Percentiles rank a stretch among this genome's conserved stretches.
Evolutionary conservation across 2,113 vertebrate genomes (phyloP).

Genomic region (Thunnus maccoyii): DNA sequence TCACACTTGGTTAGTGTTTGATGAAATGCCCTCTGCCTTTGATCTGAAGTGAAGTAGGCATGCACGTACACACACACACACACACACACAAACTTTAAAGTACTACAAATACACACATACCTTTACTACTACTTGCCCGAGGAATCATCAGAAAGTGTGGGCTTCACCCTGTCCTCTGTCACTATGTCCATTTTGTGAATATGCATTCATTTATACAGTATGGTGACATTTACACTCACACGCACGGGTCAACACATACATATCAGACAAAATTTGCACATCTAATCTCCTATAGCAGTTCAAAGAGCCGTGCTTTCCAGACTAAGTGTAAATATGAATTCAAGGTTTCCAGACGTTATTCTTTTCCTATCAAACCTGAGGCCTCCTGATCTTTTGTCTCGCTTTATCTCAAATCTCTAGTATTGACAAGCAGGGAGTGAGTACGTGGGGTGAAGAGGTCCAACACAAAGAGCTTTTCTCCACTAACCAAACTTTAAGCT

Average conservation of each 20-base stretch:
- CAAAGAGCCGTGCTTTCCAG: conserved; percentile 53
- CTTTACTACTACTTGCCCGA: conserved; percentile 1
- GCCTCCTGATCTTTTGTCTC: conserved; percentile 64
- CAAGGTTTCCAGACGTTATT: conserved; percentile 59
- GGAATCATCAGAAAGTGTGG: conserved; percentile 23
- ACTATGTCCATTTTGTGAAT: neutral
- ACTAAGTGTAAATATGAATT: conserved; percentile 59
- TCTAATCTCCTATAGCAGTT: conserved; percentile 59
- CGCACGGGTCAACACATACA: conserved; percentile 22
- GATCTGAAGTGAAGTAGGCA: conserved; percentile 54
- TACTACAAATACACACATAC: neutral
- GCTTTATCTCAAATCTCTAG: conserved; percentile 54
- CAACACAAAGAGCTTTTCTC: conserved; percentile 37
- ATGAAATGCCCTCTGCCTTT: conserved; percentile 70
- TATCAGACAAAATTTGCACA: conserved; percentile 50
- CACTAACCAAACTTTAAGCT: conserved; percentile 31
- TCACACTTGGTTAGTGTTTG: conserved; percentile 69
- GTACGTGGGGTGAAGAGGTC: conserved; percentile 26
- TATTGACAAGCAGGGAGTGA: conserved; percentile 59
- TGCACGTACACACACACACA: neutral
- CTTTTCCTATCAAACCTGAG: conserved; percentile 49
- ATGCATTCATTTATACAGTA: conserved; percentile 3
- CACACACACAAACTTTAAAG: neutral
- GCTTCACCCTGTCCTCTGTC: neutral
- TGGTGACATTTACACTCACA: neutral